Conservation (phyloP, 2,888 invertebrate genomes). For the Euproctis similis region DNA sequence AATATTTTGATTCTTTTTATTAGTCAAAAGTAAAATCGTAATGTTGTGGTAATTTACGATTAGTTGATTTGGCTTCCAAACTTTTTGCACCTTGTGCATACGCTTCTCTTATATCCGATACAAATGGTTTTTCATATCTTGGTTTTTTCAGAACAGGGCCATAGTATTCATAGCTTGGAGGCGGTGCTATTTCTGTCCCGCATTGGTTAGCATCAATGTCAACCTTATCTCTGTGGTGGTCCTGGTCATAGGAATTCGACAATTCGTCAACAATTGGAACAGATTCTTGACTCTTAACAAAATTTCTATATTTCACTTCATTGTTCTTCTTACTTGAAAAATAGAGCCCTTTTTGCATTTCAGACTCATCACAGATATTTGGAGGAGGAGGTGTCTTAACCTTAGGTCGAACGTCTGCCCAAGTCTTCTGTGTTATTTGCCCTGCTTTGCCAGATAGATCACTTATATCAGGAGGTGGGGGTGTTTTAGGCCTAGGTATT, state of each 20-base stretch:
- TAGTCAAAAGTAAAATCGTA: slow-evolving; percentile 64
- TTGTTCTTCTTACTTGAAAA: slow-evolving; percentile 40
- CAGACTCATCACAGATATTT: slow-evolving; percentile 29
- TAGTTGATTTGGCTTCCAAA: slow-evolving; percentile 49
- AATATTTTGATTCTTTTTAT: slow-evolving; percentile 13
- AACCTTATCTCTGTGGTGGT: slow-evolving; percentile 11
- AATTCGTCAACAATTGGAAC: slow-evolving; percentile 53
- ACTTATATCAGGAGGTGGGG: slow-evolving; percentile 38
- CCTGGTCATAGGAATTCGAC: slow-evolving; percentile 5
- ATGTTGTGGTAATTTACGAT: slow-evolving; percentile 44
- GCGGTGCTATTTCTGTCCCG: slow-evolving; percentile 77
- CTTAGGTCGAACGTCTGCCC: slow-evolving; percentile 55
- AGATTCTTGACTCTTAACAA: slow-evolving; percentile 44
- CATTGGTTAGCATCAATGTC: slow-evolving; percentile 19
- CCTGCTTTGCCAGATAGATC: slow-evolving; percentile 21
- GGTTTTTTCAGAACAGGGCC: slow-evolving; percentile 60
- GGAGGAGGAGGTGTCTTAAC: slow-evolving; percentile 40
- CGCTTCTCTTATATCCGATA: slow-evolving; percentile 58
- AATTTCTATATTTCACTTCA: slow-evolving; percentile 50
- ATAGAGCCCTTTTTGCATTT: slow-evolving; percentile 41
- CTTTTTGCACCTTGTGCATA: slow-evolving; percentile 62
- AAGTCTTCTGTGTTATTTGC: slow-evolving; percentile 45
- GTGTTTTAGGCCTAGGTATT: slow-evolving; percentile 26
- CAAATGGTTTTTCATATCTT: slow-evolving; percentile 49
- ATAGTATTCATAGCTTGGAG: slow-evolving; percentile 79